Base-by-base conservation (phyloP, 2,888 invertebrate species). In the Heteromurus nitidus region DNA sequence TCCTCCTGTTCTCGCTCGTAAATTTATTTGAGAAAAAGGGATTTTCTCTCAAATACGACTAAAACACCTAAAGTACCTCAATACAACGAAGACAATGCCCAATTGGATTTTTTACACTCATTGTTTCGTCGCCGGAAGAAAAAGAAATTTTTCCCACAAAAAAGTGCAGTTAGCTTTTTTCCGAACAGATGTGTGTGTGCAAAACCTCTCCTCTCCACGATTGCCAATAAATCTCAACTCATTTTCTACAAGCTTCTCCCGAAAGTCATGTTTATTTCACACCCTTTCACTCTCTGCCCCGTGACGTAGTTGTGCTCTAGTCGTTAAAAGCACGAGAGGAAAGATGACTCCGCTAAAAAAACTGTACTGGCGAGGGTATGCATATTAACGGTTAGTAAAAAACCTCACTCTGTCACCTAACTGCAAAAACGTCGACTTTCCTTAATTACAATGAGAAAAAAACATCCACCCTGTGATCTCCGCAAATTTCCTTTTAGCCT, bases 171-270 rank as follows among this genome's bases (percentile, higher is more conserved):
- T 70, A 42, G 18, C 20, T 1, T 58, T 36, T 60, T 69, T 55
- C 2, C 18, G 16, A 24, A 55, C 31, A 69, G 31, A 58, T 31
- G 13, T 31, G 47, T n/a, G 31, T 31, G 53, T 31, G 58, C 55
- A 50, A 9, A n/a, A n/a, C n/a, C n/a, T n/a, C n/a, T n/a, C n/a
- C n/a, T n/a, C n/a, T 18, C 20, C 50, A 50, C 50, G 58, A 70
- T 58, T 70, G 70, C 58, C 58, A 70, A 58, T 58, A 70, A 70
- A 70, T 58, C 50, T 36, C 36, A 36, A 36, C 13, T 36, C 36
- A 13, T 36, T 36, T 36, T 36, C n/a, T n/a, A n/a, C n/a, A n/a
- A n/a, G n/a, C n/a, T n/a, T n/a, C 20, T 50, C 20, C 20, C 50
- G 20, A 50, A 50, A 50, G 20, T 50, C 16, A 20, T 50, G 9